phyloP scores from a whole-genome alignment of 2,797 vertebrate species.

The Cirrhinus mrigala region DNA sequence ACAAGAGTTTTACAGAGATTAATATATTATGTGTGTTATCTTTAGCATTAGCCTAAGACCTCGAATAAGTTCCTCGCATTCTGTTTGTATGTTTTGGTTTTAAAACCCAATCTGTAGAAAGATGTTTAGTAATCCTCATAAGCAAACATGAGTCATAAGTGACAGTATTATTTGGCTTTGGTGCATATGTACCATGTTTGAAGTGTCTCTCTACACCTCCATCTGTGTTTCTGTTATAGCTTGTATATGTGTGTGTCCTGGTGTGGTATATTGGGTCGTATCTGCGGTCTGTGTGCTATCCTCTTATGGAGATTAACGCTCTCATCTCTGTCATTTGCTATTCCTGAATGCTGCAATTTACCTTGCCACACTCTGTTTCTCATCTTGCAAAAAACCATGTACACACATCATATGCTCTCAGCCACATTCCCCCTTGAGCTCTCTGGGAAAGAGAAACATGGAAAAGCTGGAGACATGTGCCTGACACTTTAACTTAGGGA shows the following conservation, averaged over 20 bases:
- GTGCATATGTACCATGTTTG: constrained; percentile 18
- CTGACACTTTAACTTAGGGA: constrained; percentile 38
- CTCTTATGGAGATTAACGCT: constrained; percentile 28
- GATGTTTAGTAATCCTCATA: constrained; percentile 28
- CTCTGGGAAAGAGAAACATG: constrained; percentile 43
- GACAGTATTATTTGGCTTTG: constrained; percentile 8
- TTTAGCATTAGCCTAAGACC: constrained; percentile 23
- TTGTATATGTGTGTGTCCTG: constrained; percentile 11
- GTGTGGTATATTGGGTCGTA: constrained; percentile 27
- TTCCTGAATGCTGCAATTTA: constrained; percentile 51
- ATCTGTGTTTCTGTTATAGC: constrained; percentile 13
- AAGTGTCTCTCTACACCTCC: constrained; percentile 14
- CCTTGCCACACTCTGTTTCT: constrained; percentile 39
- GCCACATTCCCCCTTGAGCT: constrained; percentile 27
- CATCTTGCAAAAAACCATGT: constrained; percentile 26
- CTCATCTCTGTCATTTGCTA: constrained; percentile 45
- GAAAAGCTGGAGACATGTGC: constrained; percentile 14
- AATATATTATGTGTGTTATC: constrained; percentile 14
- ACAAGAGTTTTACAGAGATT: constrained; percentile 14
- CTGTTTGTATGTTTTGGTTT: constrained; percentile 13
- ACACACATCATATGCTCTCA: constrained; percentile 9
- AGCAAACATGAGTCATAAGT: constrained; percentile 6
- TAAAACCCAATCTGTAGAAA: constrained; percentile 15
- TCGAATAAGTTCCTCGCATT: constrained; percentile 18
- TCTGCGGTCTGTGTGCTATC: constrained; percentile 27